Percentiles rank a stretch among this genome's conserved stretches.
phyloP scores from a whole-genome alignment of 2,888 invertebrate genomes.

The Epistrophella euchroma region DNA sequence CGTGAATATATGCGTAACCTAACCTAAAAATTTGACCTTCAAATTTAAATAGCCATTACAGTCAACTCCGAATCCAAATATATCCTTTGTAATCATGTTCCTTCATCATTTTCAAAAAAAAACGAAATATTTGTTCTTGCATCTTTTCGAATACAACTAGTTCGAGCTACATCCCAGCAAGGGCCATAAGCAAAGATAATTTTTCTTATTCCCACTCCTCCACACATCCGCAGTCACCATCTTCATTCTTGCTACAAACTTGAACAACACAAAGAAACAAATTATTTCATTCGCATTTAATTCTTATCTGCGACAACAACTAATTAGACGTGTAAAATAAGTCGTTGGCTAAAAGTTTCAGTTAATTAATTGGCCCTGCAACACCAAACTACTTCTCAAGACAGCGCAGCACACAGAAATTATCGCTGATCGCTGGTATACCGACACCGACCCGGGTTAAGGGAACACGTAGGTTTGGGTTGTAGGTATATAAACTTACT shows the following conservation, averaged over 20 bases:
- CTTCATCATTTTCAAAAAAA: not conserved
- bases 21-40: not conserved
- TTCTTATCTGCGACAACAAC: constrained; percentile 79
- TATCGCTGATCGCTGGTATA: not conserved
- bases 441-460: not conserved
- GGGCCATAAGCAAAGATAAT: not conserved
- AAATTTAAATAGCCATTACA: no score
- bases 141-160: not conserved
- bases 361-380: constrained; percentile 77
- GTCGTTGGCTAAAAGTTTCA: constrained; percentile 78
- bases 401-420: constrained; percentile 14
- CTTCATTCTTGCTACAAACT: constrained; percentile 20
- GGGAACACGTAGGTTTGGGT: no score
- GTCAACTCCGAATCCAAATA: not conserved
- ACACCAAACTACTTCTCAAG: constrained; percentile 46
- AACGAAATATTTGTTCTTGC: not conserved
- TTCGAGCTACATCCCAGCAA: not conserved
- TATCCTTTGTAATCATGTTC: not conserved
- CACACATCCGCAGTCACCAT: not conserved
- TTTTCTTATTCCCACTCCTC: constrained; percentile 4
- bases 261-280: constrained; percentile 55
- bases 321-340: constrained; percentile 83
- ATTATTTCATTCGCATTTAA: constrained; percentile 75
- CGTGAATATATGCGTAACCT: no score
- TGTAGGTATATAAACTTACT: not conserved